A percentile compares a stretch with the other conserved stretches of the same genome.
Evolutionary conservation across 2,113 vertebrate species (phyloP).

Genomic region (Macrotus californicus): DNA sequence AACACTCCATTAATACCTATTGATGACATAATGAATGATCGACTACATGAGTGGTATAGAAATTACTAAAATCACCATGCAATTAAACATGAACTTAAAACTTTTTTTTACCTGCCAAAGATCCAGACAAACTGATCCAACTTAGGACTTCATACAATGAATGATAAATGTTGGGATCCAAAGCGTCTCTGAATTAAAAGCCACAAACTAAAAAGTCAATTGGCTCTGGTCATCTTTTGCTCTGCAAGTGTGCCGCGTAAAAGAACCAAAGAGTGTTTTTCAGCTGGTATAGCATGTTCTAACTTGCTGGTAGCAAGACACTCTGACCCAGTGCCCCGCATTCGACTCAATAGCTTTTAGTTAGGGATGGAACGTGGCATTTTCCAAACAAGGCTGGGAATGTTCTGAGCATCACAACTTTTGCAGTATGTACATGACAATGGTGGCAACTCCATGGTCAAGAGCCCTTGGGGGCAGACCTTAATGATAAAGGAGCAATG

Average conservation of each 20-base stretch:
- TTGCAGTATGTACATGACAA: neutral
- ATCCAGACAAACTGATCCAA: conserved; percentile 4
- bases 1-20: neutral
- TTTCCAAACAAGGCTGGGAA: neutral
- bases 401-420: neutral
- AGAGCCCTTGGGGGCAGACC: neutral
- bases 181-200: neutral
- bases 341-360: neutral
- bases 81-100: neutral
- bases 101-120: neutral
- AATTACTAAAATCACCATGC: neutral
- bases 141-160: neutral
- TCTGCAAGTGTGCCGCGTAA: neutral
- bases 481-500: neutral
- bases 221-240: neutral
- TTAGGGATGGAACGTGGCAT: neutral
- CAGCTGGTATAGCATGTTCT: neutral
- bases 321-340: neutral
- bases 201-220: neutral
- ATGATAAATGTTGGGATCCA: neutral
- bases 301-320: neutral
- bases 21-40: neutral
- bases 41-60: neutral
- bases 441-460: neutral
- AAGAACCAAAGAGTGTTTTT: neutral